phyloP scores from a whole-genome alignment of 1,140 invertebrate species.

The Probaryconus sp. region DNA sequence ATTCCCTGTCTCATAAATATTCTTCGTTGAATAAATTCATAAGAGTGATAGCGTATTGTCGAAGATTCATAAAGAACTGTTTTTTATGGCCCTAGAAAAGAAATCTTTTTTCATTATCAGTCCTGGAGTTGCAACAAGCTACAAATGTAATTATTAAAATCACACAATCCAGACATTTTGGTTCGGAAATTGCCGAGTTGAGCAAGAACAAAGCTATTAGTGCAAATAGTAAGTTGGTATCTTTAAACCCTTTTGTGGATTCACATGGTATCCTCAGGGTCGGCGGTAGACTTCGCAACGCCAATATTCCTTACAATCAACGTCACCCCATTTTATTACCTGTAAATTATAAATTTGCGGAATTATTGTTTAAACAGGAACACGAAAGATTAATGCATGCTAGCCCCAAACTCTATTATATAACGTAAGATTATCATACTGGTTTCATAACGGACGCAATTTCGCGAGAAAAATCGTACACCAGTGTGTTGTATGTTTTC shows the following conservation, averaged over 20 bases:
- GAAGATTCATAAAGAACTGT: not conserved
- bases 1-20: not conserved
- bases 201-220: not conserved
- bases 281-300: conserved; percentile 60
- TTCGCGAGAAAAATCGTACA: not conserved
- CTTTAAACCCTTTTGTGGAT: conserved; percentile 47
- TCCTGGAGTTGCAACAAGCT: not conserved
- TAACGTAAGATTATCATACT: not conserved
- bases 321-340: conserved; percentile 46
- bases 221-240: not conserved
- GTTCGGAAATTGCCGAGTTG: not conserved
- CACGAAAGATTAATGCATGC: not conserved
- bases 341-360: not conserved
- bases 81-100: not conserved
- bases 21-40: conserved; percentile 14
- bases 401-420: not conserved
- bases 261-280: conserved; percentile 57
- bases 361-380: not conserved
- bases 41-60: not conserved
- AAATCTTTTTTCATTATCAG: no score
- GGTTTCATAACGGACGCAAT: not conserved
- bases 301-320: conserved; percentile 42
- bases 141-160: not conserved
- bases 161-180: not conserved
- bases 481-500: not conserved